A percentile compares a stretch with the other conserved stretches of the same genome.
Evolutionary conservation across 1,140 invertebrate genomes (phyloP).

Genomic region (Drosophila lini): DNA sequence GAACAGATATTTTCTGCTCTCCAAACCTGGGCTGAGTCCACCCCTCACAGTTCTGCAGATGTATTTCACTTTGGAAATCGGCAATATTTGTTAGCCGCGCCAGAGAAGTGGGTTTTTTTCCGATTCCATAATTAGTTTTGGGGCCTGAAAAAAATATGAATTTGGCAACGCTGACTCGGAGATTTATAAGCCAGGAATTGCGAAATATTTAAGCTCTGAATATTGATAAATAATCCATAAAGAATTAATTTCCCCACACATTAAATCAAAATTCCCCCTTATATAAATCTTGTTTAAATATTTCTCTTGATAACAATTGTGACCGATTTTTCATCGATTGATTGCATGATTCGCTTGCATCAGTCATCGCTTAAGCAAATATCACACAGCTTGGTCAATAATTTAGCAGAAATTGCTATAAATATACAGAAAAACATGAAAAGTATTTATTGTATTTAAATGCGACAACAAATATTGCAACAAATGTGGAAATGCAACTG

Average conservation of each 20-base stretch:
- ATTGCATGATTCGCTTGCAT: conserved; percentile 41
- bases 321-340: conserved; percentile 25
- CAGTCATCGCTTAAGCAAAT: conserved; percentile 26
- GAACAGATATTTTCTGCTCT: conserved; percentile 77
- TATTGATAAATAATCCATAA: conserved; percentile 1
- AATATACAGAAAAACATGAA: conserved; percentile 53
- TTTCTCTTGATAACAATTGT: conserved; percentile 10
- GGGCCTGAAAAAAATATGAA: conserved; percentile 22
- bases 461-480: conserved; percentile 48
- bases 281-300: not conserved
- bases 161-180: conserved; percentile 23
- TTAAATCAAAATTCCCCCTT: conserved; percentile 7
- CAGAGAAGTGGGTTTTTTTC: conserved; percentile 26
- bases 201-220: conserved; percentile 11
- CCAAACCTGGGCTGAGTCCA: conserved; percentile 9
- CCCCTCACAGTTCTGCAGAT: conserved; percentile 16
- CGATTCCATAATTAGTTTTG: conserved; percentile 69
- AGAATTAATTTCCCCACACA: not conserved
- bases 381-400: conserved; percentile 52
- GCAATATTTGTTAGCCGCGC: conserved; percentile 47
- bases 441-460: conserved; percentile 79
- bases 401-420: conserved; percentile 56
- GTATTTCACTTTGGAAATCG: conserved; percentile 44
- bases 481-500: conserved; percentile 39
- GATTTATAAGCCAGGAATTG: conserved; percentile 58